These are phyloP conservation scores for Hipposideros larvatus DNA, from an alignment of 2,797 vertebrate genomes.

Conservation along the genomic window DNA sequence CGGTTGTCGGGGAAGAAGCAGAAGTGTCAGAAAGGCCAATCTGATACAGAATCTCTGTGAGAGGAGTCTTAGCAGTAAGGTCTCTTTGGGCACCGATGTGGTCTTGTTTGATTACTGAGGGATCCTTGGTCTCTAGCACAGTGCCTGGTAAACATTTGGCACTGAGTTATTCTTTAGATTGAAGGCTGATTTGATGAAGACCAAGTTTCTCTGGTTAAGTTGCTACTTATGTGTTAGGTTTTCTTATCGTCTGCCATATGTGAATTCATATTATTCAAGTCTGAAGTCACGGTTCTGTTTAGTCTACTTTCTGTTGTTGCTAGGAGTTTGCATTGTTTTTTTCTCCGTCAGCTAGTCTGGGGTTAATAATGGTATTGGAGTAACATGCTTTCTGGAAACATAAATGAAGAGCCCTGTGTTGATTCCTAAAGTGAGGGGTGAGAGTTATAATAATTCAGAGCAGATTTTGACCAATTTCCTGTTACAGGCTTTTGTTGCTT, in stretches of 20 bases:
- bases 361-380: neutral
- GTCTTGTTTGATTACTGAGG: neutral
- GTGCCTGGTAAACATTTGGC: neutral
- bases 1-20: neutral
- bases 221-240: neutral
- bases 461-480: conserved; percentile 11
- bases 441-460: neutral
- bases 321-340: neutral
- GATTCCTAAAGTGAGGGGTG: conserved; percentile 20
- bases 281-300: conserved; percentile 7
- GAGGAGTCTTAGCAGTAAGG: neutral
- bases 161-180: neutral
- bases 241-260: neutral
- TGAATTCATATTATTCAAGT: neutral
- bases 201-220: neutral
- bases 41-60: neutral
- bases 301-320: conserved; percentile 50
- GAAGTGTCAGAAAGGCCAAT: neutral
- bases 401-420: conserved; percentile 38
- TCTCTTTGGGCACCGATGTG: neutral
- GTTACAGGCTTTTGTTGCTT: neutral
- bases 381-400: conserved; percentile 38
- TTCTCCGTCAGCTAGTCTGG: neutral
- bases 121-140: neutral
- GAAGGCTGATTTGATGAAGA: neutral